Evolutionary conservation across 2,888 invertebrate genomes (phyloP).

Genomic region (Silvanus unidentatus): DNA sequence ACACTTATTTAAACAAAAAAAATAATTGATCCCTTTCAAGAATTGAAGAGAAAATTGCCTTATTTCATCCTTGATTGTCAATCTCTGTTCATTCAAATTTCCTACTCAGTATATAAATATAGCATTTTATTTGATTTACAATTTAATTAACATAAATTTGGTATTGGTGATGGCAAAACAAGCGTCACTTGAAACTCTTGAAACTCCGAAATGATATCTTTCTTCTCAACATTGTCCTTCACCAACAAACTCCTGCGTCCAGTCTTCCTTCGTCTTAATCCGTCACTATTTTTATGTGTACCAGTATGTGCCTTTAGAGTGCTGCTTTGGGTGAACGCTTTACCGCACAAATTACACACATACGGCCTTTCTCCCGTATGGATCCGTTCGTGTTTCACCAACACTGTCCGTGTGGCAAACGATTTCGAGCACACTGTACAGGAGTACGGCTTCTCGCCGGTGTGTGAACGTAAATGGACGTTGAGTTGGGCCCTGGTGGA

Average conservation of each 20-base stretch:
- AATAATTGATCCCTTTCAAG: too few species aligned
- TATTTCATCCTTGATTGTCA: too few species aligned
- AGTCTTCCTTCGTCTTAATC: background rate
- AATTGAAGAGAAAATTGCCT: too few species aligned
- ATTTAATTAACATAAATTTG: slow-evolving; percentile 7
- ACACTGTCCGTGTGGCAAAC: slow-evolving; percentile 33
- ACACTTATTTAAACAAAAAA: too few species aligned
- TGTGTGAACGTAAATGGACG: slow-evolving; percentile 32
- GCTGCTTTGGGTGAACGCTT: slow-evolving; percentile 37
- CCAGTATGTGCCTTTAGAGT: slow-evolving; percentile 35
- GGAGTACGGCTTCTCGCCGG: slow-evolving; percentile 37
- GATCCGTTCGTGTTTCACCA: slow-evolving; percentile 34
- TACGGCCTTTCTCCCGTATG: slow-evolving; percentile 41
- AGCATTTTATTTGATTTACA: too few species aligned
- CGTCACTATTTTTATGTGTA: slow-evolving; percentile 18
- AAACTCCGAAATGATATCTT: slow-evolving; percentile 13
- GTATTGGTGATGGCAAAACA: slow-evolving; percentile 15
- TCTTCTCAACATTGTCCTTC: slow-evolving; percentile 9
- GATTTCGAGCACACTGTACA: slow-evolving; percentile 33
- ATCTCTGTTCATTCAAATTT: background rate
- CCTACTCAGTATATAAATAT: background rate
- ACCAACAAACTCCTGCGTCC: background rate
- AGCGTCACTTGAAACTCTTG: slow-evolving; percentile 10
- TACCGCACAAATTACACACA: slow-evolving; percentile 34
- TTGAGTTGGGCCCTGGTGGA: slow-evolving; percentile 27